phyloP scores from a whole-genome alignment of 2,113 vertebrate genomes.

The Meleagris gallopavo region DNA sequence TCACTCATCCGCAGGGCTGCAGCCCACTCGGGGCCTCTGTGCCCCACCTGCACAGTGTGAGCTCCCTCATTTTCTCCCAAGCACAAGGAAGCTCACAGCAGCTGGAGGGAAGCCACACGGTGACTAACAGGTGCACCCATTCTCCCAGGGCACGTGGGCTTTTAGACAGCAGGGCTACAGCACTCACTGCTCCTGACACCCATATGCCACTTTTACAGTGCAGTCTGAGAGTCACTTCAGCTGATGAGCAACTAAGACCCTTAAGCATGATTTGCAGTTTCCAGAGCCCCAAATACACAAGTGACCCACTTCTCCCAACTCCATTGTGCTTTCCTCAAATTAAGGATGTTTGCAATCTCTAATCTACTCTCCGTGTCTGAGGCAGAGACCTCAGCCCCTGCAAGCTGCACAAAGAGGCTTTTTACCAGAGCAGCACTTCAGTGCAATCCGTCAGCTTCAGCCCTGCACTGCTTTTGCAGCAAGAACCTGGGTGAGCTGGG shows the following conservation, averaged over 20 bases:
- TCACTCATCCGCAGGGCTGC: not conserved
- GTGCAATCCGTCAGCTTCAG: not conserved
- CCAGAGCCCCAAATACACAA: not conserved
- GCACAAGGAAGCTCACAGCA: not conserved
- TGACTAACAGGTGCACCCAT: not conserved
- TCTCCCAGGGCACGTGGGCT: accelerated
- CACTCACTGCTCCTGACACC: not conserved
- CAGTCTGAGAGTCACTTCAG: not conserved
- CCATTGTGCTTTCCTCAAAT: not conserved
- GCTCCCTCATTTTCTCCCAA: not conserved
- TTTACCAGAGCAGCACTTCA: not conserved
- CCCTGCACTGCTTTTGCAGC: not conserved
- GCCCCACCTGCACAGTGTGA: too few species aligned
- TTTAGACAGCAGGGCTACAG: not conserved
- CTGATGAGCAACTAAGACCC: not conserved
- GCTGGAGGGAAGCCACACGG: not conserved
- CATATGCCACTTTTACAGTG: not conserved
- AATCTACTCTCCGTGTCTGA: not conserved
- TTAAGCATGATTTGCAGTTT: not conserved
- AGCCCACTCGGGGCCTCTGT: not conserved
- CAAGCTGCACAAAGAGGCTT: not conserved
- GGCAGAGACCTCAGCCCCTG: not conserved
- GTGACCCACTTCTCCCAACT: not conserved
- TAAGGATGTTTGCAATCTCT: not conserved
- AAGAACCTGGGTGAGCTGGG: not conserved